These are phyloP conservation scores for Eurois occulta DNA, from an alignment of 2,888 invertebrate genomes.

Conservation along the genomic window DNA sequence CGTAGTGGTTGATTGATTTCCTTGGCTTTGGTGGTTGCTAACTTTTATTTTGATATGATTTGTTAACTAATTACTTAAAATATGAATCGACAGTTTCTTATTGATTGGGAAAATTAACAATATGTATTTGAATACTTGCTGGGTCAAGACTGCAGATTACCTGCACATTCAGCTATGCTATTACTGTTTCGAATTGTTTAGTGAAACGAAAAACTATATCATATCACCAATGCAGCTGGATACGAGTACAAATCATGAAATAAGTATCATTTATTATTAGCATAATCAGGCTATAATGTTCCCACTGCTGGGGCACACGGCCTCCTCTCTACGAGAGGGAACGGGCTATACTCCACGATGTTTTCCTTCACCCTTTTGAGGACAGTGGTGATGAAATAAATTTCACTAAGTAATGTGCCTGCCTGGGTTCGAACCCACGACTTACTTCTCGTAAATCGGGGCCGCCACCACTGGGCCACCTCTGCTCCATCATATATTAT, in stretches of 20 bases:
- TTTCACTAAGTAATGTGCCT: too few relatives aligned
- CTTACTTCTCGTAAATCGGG: too few relatives aligned
- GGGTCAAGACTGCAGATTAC: not conserved
- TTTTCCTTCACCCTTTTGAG: too few relatives aligned
- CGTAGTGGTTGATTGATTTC: conserved; percentile 7
- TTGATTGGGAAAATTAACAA: not conserved
- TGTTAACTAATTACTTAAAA: conserved; percentile 29
- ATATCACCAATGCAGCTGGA: conserved; percentile 13
- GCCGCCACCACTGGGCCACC: too few relatives aligned
- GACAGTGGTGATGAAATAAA: too few relatives aligned
- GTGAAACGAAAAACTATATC: conserved; percentile 2
- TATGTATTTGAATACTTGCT: not conserved
- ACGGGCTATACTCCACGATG: too few relatives aligned
- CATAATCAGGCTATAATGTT: too few relatives aligned
- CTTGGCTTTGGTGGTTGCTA: not conserved
- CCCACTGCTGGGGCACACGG: too few relatives aligned
- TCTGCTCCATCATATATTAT: too few relatives aligned
- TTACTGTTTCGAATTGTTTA: conserved; percentile 22
- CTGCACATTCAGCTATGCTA: not conserved
- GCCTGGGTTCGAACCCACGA: too few relatives aligned
- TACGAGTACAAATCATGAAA: conserved; percentile 44
- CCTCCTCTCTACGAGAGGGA: too few relatives aligned
- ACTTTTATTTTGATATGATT: conserved; percentile 1
- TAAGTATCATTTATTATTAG: conserved; percentile 23
- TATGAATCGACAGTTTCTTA: conserved; percentile 15